Conservation (phyloP, 2,113 vertebrate species). For the Ia io region DNA sequence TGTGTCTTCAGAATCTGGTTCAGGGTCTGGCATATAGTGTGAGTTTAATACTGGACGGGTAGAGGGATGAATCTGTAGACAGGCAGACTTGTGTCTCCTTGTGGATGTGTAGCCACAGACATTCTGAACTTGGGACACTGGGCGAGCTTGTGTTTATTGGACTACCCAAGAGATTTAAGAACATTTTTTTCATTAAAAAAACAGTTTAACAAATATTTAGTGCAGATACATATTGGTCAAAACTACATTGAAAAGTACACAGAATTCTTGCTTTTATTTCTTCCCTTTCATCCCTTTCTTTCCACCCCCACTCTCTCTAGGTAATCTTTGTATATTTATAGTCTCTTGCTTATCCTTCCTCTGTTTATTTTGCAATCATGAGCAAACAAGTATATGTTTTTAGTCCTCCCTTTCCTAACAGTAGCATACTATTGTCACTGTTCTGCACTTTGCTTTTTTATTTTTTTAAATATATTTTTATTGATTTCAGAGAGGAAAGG, state of each 20-base stretch:
- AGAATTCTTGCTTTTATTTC: neutral
- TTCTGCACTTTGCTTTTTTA: neutral
- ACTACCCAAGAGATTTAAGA: neutral
- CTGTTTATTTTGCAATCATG: conserved; percentile 2
- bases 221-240: neutral
- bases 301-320: neutral
- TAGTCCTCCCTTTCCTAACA: neutral
- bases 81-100: neutral
- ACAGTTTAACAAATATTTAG: neutral
- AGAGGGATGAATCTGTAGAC: neutral
- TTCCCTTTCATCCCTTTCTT: neutral
- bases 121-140: neutral
- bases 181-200: conserved; percentile 15
- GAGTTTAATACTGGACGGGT: neutral
- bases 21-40: neutral
- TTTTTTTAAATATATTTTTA: no score
- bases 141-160: neutral
- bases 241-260: neutral
- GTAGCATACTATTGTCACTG: neutral
- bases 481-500: no score
- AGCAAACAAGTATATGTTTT: conserved; percentile 13
- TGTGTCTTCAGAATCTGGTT: neutral
- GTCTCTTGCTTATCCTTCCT: neutral
- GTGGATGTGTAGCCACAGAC: neutral
- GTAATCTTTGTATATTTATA: conserved; percentile 30